Percentiles rank a stretch among this genome's conserved stretches.
phyloP scores from a whole-genome alignment of 30 jellyfish, hydroid and myxozoan species.

The Euphysa ruthae region DNA sequence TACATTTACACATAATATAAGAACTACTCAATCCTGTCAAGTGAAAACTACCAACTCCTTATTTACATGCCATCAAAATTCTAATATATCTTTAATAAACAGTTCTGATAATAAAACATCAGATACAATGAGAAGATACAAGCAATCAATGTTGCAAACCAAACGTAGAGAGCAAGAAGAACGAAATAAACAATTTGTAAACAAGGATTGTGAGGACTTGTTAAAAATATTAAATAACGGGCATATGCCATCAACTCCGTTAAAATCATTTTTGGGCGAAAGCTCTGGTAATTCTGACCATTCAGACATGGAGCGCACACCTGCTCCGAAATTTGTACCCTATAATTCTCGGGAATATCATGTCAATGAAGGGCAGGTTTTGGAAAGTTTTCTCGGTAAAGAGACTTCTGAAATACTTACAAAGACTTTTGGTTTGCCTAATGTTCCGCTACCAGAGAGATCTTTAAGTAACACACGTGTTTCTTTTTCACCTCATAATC shows the following conservation, averaged over 20 bases:
- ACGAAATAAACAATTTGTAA: not conserved
- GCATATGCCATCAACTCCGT: not conserved
- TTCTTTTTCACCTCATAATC: not conserved
- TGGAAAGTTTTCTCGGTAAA: not conserved
- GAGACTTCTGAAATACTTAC: conserved; percentile 7
- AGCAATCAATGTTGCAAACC: not conserved
- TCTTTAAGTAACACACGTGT: not conserved
- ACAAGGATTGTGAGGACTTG: conserved; percentile 25
- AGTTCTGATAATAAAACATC: no score
- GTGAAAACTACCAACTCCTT: no score
- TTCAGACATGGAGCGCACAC: conserved; percentile 24
- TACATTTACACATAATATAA: no score
- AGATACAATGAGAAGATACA: no score
- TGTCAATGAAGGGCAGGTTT: not conserved
- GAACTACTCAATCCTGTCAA: no score
- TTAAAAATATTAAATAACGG: not conserved
- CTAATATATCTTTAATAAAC: no score
- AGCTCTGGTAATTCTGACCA: not conserved
- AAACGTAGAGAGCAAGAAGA: conserved; percentile 5
- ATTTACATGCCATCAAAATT: no score
- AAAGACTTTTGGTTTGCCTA: not conserved
- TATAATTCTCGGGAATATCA: not conserved
- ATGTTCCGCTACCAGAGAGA: not conserved
- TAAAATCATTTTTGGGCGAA: no score
- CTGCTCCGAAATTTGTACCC: conserved; percentile 12